Base-by-base conservation (phyloP, 2,797 vertebrate species). In the Oryzias dopingdopingensis region DNA sequence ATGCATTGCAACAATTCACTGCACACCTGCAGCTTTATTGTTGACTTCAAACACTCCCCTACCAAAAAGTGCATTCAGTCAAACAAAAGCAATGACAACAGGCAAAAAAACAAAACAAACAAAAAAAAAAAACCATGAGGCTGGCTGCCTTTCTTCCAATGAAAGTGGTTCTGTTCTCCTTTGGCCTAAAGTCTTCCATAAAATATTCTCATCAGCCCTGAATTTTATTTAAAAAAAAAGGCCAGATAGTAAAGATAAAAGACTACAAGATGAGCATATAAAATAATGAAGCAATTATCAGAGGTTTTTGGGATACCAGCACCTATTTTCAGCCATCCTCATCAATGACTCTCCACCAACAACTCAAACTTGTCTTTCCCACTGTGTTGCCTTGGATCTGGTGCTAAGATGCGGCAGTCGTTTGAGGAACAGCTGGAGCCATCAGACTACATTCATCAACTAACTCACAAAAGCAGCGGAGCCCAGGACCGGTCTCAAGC, bases 391-490 rank as follows among this genome's bases (percentile, higher is more conserved):
- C 61, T 48, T 76, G 85, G 82, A 71, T 72, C 57, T 54, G 68
- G 56, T 62, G 76, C 63, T 56, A 73, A 65, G 81, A 88, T 77
- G 82, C 26, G 37, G 59, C 13, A 44, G 59, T 62, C 89, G 83
- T 88, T 89, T 81, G 80, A 87, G 73, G 56, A 84, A 82, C 88
- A 90, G 86, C 89, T 89, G 82, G 75, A 78, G 72, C 76, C 51
- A 65, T 79, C 85, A 79, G 72, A 77, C 58, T 57, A 74, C 80
- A 89, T 90, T 81, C 78, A 86, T 91, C 89, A 85, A 70, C 74
- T 76, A 58, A 16, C 64, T 70, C 74, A 81, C 84, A 86, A 82
- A 79, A 80, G 84, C 77, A 79, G 76, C 72, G 62, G 67, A 52
- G 67, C 72, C 68, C 56, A 56, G 62, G 55, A 52, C 53, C 52